These are phyloP conservation scores for Scomber japonicus DNA, from an alignment of 2,113 vertebrate species.

Conservation along the genomic window DNA sequence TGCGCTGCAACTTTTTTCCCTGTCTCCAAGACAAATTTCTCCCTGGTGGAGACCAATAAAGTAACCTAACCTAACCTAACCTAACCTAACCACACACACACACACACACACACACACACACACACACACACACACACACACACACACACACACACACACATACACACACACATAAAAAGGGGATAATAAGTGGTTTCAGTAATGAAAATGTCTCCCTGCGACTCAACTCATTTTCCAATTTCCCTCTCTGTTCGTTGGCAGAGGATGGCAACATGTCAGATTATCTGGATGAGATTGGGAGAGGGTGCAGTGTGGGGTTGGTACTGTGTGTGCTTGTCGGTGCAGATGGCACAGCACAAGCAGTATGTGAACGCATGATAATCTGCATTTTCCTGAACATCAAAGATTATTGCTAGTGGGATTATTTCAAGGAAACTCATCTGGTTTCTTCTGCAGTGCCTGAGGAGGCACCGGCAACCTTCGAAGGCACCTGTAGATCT, in stretches of 20 bases:
- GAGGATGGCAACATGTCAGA: constrained; percentile 1
- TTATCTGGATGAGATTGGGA: constrained; percentile 40
- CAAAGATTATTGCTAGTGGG: constrained; percentile 44
- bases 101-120: not conserved
- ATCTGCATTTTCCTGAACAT: constrained; percentile 56
- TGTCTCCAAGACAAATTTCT: too few relatives aligned
- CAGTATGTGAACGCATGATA: constrained; percentile 22
- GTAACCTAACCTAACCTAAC: too few relatives aligned
- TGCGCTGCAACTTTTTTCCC: too few relatives aligned
- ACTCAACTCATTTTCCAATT: not conserved
- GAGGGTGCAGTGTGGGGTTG: not conserved
- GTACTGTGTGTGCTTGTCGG: constrained; percentile 18
- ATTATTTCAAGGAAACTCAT: constrained; percentile 59
- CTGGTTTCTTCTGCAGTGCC: constrained; percentile 13
- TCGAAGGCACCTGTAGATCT: not conserved
- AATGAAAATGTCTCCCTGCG: not conserved
- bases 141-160: too few relatives aligned
- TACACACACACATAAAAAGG: not conserved
- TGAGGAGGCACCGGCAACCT: not conserved
- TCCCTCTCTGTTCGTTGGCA: constrained; percentile 8
- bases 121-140: not conserved
- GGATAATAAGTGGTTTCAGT: not conserved
- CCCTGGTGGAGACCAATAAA: too few relatives aligned
- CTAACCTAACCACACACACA: too few relatives aligned
- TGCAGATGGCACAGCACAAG: constrained; percentile 49